These are phyloP conservation scores for Diceros bicornis DNA, from an alignment of 2,797 vertebrate genomes.

Conservation along the genomic window DNA sequence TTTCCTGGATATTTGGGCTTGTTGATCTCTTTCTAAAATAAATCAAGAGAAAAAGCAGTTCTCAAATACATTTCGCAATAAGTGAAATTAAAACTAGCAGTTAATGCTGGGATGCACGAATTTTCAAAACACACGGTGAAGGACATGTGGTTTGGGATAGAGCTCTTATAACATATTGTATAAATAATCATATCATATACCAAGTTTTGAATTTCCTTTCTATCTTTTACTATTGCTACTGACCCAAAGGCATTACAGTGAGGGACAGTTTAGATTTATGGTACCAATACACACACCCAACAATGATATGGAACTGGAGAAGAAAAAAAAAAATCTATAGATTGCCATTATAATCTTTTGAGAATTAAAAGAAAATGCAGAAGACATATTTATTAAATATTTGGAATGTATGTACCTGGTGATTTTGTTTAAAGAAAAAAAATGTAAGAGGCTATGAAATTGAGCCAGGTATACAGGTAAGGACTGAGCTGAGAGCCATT, in stretches of 20 bases:
- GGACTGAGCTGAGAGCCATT: background rate
- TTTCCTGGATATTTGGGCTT: conserved; percentile 63
- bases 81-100: conserved; percentile 61
- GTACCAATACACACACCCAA: background rate
- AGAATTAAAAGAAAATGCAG: conserved; percentile 59
- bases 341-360: background rate
- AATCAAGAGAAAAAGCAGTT: conserved; percentile 57
- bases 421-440: conserved; percentile 56
- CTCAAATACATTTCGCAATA: conserved; percentile 54
- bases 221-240: conserved; percentile 57
- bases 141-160: background rate
- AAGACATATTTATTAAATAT: background rate
- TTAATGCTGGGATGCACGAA: background rate
- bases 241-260: conserved; percentile 21
- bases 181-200: background rate
- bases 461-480: background rate
- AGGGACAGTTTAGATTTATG: background rate
- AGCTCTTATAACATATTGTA: background rate
- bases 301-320: background rate
- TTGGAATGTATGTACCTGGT: conserved; percentile 20
- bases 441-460: background rate
- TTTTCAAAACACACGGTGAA: conserved; percentile 37
- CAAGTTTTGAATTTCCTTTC: conserved; percentile 4
- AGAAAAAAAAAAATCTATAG: background rate
- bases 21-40: conserved; percentile 52